phyloP scores from a whole-genome alignment of 2,888 invertebrate genomes.

The Tachina fera region DNA sequence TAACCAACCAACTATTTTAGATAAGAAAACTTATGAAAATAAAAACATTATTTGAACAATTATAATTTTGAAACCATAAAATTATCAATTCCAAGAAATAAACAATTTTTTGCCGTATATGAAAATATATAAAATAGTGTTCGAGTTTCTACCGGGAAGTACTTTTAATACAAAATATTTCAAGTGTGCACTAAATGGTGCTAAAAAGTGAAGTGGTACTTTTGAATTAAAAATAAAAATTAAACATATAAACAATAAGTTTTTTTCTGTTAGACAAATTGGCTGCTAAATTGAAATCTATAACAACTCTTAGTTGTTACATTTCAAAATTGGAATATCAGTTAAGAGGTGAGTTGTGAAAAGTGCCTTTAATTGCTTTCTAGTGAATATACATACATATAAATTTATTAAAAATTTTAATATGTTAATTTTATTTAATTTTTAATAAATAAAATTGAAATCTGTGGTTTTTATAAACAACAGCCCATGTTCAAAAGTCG shows the following conservation, averaged over 20 bases:
- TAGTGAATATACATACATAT: too few relatives aligned
- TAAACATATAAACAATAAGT: slow-evolving; percentile 2
- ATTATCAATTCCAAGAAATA: neutral
- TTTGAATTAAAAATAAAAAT: slow-evolving; percentile 9
- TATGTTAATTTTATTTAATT: too few relatives aligned
- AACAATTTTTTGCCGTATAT: slow-evolving; percentile 11
- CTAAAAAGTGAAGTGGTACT: slow-evolving; percentile 45
- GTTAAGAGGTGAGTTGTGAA: slow-evolving; percentile 72
- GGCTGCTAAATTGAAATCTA: slow-evolving; percentile 60
- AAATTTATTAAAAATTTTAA: too few relatives aligned
- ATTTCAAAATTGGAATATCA: slow-evolving; percentile 73
- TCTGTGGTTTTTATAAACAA: too few relatives aligned
- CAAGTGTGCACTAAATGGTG: slow-evolving; percentile 31
- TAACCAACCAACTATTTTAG: slow-evolving; percentile 44
- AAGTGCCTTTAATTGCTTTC: neutral
- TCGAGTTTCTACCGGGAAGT: slow-evolving; percentile 47
- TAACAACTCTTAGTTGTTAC: slow-evolving; percentile 69
- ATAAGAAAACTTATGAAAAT: slow-evolving; percentile 38
- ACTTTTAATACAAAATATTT: slow-evolving; percentile 8
- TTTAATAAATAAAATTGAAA: too few relatives aligned
- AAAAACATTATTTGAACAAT: slow-evolving; percentile 53
- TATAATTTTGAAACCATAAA: neutral
- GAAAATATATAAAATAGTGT: neutral
- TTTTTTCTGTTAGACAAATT: slow-evolving; percentile 57
- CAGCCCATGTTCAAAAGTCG: too few relatives aligned